Base-by-base conservation (phyloP, 2,888 invertebrate species). In the Idaea biselata region DNA sequence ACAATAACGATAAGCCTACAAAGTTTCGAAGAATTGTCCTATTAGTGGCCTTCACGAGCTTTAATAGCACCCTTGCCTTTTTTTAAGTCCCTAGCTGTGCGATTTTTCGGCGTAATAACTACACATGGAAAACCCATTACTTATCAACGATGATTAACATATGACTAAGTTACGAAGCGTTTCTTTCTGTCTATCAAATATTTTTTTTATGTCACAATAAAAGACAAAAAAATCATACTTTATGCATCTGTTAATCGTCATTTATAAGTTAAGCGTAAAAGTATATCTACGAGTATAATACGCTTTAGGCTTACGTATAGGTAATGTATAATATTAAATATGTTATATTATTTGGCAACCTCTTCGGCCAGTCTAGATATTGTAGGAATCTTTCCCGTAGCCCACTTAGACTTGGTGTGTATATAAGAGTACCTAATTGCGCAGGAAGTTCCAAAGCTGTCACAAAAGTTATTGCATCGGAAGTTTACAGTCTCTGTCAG, bases 1-100 rank as follows among this genome's bases (percentile, higher is more conserved):
- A 58, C 62, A 60, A 11, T 33, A 3, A 33, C 33, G 44, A 44
- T 11, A 44, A 44, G 44, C 44, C 44, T 44, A 44, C 44, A 44
- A 44, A 44, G 44, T 44, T 8, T 44, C 44, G 44, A 44, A 11
- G 44, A 44, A 44, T 14, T 44, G 44, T 11, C 44, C 44, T 44
- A 44, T 44, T 32, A 32, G 11, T 11, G 1, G 32, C 32, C 32
- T 32, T 44, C 11, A 44, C 44, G 44, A 11, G 44, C 8, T 44
- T 44, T 44, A 14, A 44, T 11, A 44, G 8, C 44, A 44, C 44
- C 44, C 7, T 44, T 44, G 14, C 44, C 44, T 44, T 14, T 44
- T 44, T 14, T 44, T 44, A 44, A 44, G 44, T 44, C 5, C 6
- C 44, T 44, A 11, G 33, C 3, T 14, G 1, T 33, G 33, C 44